These are phyloP conservation scores for Enteromius anoplus DNA, from an alignment of 2,797 vertebrate species.

Conservation along the genomic window DNA sequence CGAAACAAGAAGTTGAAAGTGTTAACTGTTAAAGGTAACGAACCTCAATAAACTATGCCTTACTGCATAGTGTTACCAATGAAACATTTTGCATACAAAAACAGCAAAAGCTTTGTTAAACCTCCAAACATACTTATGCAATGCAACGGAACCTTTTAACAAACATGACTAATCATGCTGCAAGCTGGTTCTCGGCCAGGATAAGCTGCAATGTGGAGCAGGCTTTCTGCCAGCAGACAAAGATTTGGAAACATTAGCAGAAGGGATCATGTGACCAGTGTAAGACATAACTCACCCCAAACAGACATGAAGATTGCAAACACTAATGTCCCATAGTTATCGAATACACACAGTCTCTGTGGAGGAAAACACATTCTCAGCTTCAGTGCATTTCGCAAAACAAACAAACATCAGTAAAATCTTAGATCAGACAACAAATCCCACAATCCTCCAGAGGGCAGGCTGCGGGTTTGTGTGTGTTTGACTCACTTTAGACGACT, in stretches of 20 bases:
- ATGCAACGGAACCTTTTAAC: neutral
- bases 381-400: neutral
- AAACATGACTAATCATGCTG: neutral
- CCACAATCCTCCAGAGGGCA: neutral
- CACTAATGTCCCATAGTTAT: conserved; percentile 92
- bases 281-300: conserved; percentile 85
- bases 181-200: neutral
- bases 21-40: neutral
- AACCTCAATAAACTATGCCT: neutral
- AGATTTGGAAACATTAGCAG: neutral
- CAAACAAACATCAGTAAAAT: neutral
- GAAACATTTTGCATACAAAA: neutral
- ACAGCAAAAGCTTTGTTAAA: neutral
- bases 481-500: conserved; percentile 84
- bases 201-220: conserved; percentile 7
- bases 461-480: neutral
- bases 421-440: conserved; percentile 9
- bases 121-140: neutral
- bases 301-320: conserved; percentile 96
- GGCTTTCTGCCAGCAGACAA: conserved; percentile 1
- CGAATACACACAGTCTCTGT: conserved; percentile 94
- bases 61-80: neutral
- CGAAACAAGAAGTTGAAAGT: neutral
- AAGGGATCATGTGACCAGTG: neutral
- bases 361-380: conserved; percentile 57